Evolutionary conservation across 2,797 vertebrate genomes (phyloP).

Genomic region (Psittacula derbiana): DNA sequence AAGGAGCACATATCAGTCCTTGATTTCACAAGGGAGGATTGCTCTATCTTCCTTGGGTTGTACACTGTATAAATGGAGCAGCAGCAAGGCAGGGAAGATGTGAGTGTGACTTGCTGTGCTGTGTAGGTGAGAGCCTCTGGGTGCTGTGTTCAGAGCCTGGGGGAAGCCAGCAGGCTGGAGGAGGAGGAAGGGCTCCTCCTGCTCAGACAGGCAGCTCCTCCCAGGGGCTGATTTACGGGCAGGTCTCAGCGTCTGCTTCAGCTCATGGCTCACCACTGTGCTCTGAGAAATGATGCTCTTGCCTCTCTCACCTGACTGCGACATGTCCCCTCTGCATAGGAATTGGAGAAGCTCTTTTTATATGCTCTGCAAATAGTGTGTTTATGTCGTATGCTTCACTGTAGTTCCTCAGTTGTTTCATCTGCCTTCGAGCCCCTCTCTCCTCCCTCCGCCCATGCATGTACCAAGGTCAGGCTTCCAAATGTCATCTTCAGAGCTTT

Average conservation of each 20-base stretch:
- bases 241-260: neutral
- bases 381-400: neutral
- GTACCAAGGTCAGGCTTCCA: constrained; percentile 22
- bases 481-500: neutral
- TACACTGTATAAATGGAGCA: neutral
- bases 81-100: neutral
- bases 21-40: constrained; percentile 31
- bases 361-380: neutral
- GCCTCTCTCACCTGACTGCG: neutral
- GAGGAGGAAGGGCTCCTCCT: neutral
- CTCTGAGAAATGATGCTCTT: neutral
- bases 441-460: neutral
- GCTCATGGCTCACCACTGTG: neutral
- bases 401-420: neutral
- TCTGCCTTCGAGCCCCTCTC: neutral
- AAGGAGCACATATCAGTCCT: neutral
- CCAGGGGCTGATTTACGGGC: neutral
- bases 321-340: neutral
- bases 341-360: neutral
- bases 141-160: neutral
- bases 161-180: neutral
- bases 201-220: neutral
- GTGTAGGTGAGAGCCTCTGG: neutral
- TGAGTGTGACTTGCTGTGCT: neutral
- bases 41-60: neutral